These are phyloP conservation scores for Cheilosia vernalis DNA, from an alignment of 2,888 invertebrate genomes.

Conservation along the genomic window DNA sequence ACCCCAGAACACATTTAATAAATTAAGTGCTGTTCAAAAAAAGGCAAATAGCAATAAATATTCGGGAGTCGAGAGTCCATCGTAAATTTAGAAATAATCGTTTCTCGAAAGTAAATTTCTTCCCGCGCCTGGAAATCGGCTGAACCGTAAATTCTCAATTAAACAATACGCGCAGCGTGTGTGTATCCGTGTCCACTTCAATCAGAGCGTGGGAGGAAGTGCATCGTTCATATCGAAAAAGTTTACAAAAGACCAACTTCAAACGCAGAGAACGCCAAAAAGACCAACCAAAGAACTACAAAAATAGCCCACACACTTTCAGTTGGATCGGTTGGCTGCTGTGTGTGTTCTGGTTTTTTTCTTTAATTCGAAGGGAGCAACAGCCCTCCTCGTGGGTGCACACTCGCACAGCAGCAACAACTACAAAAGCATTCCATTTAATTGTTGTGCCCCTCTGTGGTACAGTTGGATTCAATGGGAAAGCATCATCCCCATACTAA, in stretches of 20 bases:
- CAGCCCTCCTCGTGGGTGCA: slow-evolving; percentile 30
- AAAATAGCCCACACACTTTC: slow-evolving; percentile 56
- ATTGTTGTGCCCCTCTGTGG: slow-evolving; percentile 31
- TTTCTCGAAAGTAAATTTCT: slow-evolving; percentile 5
- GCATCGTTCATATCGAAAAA: slow-evolving; percentile 41
- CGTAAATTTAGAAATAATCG: slow-evolving; percentile 64
- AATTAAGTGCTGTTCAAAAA: slow-evolving; percentile 39
- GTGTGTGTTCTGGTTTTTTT: slow-evolving; percentile 13
- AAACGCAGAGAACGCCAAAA: slow-evolving; percentile 30
- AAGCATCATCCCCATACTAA: slow-evolving; percentile 68
- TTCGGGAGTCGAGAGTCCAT: slow-evolving; percentile 24
- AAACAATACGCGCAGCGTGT: neutral
- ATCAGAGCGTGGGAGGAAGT: slow-evolving; percentile 62
- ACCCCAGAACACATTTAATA: slow-evolving; percentile 22
- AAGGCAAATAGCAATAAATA: slow-evolving; percentile 48
- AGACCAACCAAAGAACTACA: slow-evolving; percentile 11
- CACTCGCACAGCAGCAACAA: slow-evolving; percentile 32
- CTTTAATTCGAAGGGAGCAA: slow-evolving; percentile 40
- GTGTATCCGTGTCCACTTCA: slow-evolving; percentile 9
- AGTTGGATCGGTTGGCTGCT: slow-evolving; percentile 11
- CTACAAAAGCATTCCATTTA: slow-evolving; percentile 28
- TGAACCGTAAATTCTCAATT: slow-evolving; percentile 28
- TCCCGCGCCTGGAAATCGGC: neutral
- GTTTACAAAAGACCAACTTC: neutral
- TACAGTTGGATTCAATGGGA: slow-evolving; percentile 40